Evolutionary conservation across 2,113 vertebrate species (phyloP), one percentile per base, ranked within the genome.

Genomic region (Brachyhypopomus gauderio): DNA sequence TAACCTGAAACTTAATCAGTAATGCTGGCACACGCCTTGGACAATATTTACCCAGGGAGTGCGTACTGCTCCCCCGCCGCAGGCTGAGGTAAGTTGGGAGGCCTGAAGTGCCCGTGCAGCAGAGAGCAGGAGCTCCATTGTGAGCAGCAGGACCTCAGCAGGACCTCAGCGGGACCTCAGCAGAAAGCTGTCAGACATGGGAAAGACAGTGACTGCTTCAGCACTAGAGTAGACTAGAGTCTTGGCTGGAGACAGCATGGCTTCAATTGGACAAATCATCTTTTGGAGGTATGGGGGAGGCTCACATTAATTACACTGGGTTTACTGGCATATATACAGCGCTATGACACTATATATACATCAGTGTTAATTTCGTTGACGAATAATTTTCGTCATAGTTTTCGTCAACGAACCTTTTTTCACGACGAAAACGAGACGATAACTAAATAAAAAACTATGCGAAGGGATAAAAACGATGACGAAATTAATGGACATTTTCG

Each of bases 201-300:
- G 55, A 69, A 59, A 14, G 14, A 64, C 22, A 8, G 20, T 22
- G 34, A 41, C 67, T 16, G 19, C 22, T 67, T 80, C 19, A 69
- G 67, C 20, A 83, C 4, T 36, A 30, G 27, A n/a, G 17, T 55
- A 27, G 17, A n/a, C n/a, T 5, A 52, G 14, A 22, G 6, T 77
- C 25, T 59, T 34, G 38, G 55, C 74, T 2, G 27, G 36, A 55
- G 58, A 77, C 16, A 80, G 27, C 20, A 88, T 88, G 86, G 83
- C 86, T n/a, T 83, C 86, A 2, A 20, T 86, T 70, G 86, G 85
- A 76, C 77, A 88, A 22, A 85, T 86, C 45, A 86, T 88, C 62
- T 88, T 88, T 67, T 60, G 75, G 72, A 83, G 85, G 86, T 87
- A 64, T 69, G 59, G 41, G 3, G 23, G 17, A 20, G 17, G n/a